Conservation (phyloP, 2,888 invertebrate species). For the Zootermopsis nevadensis region DNA sequence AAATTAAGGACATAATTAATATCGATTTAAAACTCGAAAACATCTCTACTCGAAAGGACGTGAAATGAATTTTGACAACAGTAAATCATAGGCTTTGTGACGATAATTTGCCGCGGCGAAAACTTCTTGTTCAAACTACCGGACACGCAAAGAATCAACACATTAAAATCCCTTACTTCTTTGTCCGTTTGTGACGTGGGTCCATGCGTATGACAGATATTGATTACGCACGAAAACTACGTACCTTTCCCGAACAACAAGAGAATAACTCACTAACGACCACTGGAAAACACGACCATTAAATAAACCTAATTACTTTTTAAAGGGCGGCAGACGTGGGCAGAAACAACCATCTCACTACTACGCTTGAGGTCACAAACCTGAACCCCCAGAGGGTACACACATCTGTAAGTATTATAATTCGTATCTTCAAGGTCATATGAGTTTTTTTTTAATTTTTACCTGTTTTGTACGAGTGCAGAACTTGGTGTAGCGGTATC, state of each 20-base stretch:
- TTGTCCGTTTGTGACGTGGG: background rate
- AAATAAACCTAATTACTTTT: slow-evolving; percentile 25
- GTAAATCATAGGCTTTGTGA: background rate
- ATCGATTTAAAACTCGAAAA: background rate
- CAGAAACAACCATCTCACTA: background rate
- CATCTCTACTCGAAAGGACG: background rate
- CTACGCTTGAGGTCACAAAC: background rate
- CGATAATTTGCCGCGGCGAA: background rate
- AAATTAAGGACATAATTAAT: background rate
- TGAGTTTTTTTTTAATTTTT: background rate
- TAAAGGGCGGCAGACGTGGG: background rate
- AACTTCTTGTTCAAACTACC: background rate
- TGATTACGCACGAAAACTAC: slow-evolving; percentile 20
- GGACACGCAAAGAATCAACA: background rate
- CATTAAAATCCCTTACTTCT: background rate
- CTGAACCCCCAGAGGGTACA: background rate
- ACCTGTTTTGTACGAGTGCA: too few relatives aligned
- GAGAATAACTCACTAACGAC: slow-evolving; percentile 26
- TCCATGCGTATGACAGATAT: background rate
- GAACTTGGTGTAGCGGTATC: too few relatives aligned
- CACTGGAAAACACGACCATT: slow-evolving; percentile 17
- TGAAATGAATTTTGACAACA: background rate
- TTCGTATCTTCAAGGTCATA: background rate
- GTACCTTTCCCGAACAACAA: background rate
- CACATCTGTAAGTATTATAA: background rate